Conservation (phyloP, 2,797 vertebrate species). For the Danio kyathit region DNA sequence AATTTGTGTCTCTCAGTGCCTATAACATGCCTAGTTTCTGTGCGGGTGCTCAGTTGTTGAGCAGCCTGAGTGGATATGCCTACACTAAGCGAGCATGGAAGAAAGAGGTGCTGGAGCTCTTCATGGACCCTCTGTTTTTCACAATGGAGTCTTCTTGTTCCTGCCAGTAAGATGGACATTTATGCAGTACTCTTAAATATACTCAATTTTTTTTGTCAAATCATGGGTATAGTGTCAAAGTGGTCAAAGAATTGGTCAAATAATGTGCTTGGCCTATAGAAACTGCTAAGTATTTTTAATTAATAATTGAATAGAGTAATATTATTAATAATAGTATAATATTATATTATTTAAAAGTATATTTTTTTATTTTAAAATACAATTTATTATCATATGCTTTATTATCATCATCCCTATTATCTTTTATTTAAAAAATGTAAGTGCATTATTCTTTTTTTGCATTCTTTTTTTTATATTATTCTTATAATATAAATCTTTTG, state of each 20-base stretch:
- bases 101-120: constrained; percentile 94
- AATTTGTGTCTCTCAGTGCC: constrained; percentile 75
- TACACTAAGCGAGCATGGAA: constrained; percentile 97
- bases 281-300: too few species aligned
- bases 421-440: too few species aligned
- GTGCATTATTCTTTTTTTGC: too few species aligned
- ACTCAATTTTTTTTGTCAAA: not conserved
- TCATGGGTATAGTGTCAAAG: not conserved
- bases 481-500: not conserved
- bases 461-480: too few species aligned
- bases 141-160: constrained; percentile 92
- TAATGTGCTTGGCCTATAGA: not conserved
- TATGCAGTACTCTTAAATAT: not conserved
- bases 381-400: too few species aligned
- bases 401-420: too few species aligned
- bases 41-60: constrained; percentile 90
- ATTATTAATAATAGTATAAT: too few species aligned
- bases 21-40: constrained; percentile 96
- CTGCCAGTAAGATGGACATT: constrained; percentile 81
- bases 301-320: too few species aligned
- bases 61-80: constrained; percentile 93
- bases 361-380: too few species aligned
- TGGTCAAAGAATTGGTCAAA: not conserved
- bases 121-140: constrained; percentile 97
- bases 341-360: too few species aligned